Conservation (phyloP, 1,140 invertebrate species). For the Matsumurasca onukii region DNA sequence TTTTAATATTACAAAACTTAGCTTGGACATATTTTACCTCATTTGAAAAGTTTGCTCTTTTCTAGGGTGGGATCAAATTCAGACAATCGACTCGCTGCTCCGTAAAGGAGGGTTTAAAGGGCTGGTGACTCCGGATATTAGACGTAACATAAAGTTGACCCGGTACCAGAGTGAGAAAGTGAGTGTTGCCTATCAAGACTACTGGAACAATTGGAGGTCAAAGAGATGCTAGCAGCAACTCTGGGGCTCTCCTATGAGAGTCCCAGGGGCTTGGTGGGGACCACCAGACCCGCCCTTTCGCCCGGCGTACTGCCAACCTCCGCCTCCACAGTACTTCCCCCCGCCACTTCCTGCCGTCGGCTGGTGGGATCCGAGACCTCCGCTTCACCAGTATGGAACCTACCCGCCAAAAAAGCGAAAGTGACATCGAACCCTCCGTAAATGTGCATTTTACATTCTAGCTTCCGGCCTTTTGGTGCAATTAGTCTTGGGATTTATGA, state of each 20-base stretch:
- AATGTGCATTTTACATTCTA: conserved; percentile 27
- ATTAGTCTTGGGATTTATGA: conserved; percentile 23
- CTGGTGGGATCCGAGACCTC: conserved; percentile 26
- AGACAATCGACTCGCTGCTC: conserved; percentile 96
- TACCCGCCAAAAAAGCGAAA: conserved; percentile 29
- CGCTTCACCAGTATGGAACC: conserved; percentile 17
- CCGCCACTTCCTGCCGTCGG: background rate
- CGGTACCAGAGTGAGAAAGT: conserved; percentile 92
- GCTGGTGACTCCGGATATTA: conserved; percentile 81
- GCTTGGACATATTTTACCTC: too few species aligned
- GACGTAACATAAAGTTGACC: conserved; percentile 88
- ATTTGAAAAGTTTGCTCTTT: too few species aligned
- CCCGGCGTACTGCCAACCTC: conserved; percentile 8
- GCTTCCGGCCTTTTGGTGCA: conserved; percentile 29
- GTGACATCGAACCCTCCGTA: conserved; percentile 29
- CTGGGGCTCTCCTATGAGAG: conserved; percentile 37
- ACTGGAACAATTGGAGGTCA: conserved; percentile 62
- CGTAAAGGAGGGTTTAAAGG: conserved; percentile 97
- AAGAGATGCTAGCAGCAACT: conserved; percentile 58
- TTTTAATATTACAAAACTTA: too few species aligned
- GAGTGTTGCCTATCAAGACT: conserved; percentile 80
- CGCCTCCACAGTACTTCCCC: conserved; percentile 2
- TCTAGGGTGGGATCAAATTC: conserved; percentile 91
- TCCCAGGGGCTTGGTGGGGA: conserved; percentile 14
- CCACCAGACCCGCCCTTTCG: conserved; percentile 5